phyloP scores from a whole-genome alignment of 2,113 vertebrate genomes.

The Phylloscopus whistleri region DNA sequence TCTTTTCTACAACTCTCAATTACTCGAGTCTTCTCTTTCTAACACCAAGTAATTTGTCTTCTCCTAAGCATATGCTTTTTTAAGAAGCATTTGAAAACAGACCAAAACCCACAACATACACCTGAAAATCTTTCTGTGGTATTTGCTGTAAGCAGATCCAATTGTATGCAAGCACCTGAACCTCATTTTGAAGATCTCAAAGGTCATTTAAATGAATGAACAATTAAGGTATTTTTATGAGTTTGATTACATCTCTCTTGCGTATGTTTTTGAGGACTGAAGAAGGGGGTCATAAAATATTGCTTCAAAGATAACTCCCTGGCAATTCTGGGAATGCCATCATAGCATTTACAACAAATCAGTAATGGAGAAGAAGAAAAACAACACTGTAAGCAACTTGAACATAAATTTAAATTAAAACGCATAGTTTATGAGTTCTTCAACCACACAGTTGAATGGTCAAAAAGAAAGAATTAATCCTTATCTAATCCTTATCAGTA shows the following conservation, averaged over 20 bases:
- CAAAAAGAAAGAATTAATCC: constrained; percentile 18
- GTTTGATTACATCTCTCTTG: constrained; percentile 37
- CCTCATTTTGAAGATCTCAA: constrained; percentile 38
- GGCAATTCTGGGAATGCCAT: constrained; percentile 47
- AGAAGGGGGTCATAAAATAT: constrained; percentile 52
- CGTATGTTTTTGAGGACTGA: constrained; percentile 24
- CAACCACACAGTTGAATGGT: neutral
- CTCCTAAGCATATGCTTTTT: neutral
- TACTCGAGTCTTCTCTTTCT: neutral
- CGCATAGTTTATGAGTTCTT: constrained; percentile 26
- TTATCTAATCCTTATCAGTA: constrained; percentile 40
- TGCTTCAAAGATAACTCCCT: constrained; percentile 32
- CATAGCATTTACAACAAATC: constrained; percentile 44
- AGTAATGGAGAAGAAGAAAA: constrained; percentile 47
- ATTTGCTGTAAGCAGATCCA: neutral
- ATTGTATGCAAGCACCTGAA: constrained; percentile 4
- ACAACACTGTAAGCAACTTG: constrained; percentile 11
- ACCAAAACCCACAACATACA: neutral
- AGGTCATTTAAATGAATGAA: constrained; percentile 40
- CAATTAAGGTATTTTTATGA: constrained; percentile 48
- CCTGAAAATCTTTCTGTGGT: neutral
- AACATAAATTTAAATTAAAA: constrained; percentile 54
- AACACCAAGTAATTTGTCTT: neutral
- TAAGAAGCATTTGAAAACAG: neutral
- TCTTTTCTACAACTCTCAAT: neutral